Base-by-base conservation (phyloP, 2,113 vertebrate species). In the Amia ocellicauda region DNA sequence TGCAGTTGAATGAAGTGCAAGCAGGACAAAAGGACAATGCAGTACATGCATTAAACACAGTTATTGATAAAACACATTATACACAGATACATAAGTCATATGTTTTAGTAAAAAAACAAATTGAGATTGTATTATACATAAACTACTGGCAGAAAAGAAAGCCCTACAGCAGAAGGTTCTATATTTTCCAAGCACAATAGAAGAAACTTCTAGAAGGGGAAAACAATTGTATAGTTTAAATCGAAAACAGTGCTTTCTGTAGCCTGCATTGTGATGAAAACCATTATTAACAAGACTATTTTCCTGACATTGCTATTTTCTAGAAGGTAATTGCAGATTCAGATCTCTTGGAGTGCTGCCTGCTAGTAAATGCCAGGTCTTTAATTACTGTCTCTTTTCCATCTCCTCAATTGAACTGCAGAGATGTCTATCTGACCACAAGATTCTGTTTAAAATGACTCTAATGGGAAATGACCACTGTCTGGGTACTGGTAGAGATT, bases 391-490 rank as follows among this genome's bases (percentile, higher is more conserved):
- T 88, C 89, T 86, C 83, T 75, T 82, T 82, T 85, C 83, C 82
- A 77, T 88, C 82, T 85, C 83, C 85, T 86, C 85, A 78, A 85
- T 83, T 85, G 78, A 84, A 77, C 76, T 73, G 79, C 75, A 81
- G 84, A 91, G 86, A 84, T 88, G 83, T 89, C 88, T 89, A 78
- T 91, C 89, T 88, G 88, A 86, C 89, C 77, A 76, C 67, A 79
- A 90, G 89, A 91, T 89, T 84, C 87, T 80, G 78, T 78, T 90
- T 90, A 93, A 94, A 91, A 89, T 89, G 84, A 87, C 83, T 90
- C 79, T 98, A 94, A 97, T 95, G 89, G 90, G 90, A 95, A 93
- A 91, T 92, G 94, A 92, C 91, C 92, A 89, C 83, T 83, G 86
- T 92, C 88, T 83, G 88, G 88, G 86, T 90, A 81, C 71, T 68